These are phyloP conservation scores for Drosophila mercatorum DNA, from an alignment of 2,888 invertebrate species.

Conservation along the genomic window DNA sequence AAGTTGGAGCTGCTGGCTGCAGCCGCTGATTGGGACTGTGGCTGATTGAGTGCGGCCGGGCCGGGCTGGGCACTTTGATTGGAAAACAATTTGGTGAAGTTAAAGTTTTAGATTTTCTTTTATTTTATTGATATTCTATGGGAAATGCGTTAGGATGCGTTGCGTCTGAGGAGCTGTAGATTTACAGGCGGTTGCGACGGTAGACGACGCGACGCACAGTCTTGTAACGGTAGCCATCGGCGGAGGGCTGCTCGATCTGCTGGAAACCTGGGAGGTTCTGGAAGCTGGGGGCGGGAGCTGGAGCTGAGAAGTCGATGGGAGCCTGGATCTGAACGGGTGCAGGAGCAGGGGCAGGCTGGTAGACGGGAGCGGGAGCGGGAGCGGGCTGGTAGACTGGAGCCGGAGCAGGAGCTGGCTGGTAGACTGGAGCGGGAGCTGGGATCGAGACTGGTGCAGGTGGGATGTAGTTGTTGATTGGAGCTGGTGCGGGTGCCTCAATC, in stretches of 20 bases:
- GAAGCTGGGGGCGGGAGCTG: constrained; percentile 36
- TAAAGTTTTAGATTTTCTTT: constrained; percentile 54
- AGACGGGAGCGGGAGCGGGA: constrained; percentile 34
- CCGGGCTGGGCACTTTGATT: constrained; percentile 53
- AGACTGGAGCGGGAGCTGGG: constrained; percentile 35
- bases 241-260: constrained; percentile 72
- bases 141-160: constrained; percentile 59
- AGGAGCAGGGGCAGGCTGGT: constrained; percentile 56
- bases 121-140: constrained; percentile 43
- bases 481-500: constrained; percentile 20
- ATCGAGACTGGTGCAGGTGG: constrained; percentile 9
- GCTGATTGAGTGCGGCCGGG: constrained; percentile 57
- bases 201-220: constrained; percentile 79
- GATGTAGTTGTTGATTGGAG: constrained; percentile 19
- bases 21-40: constrained; percentile 41
- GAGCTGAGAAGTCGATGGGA: constrained; percentile 20
- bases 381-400: constrained; percentile 32
- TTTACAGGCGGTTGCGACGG: constrained; percentile 72
- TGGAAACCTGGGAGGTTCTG: constrained; percentile 54
- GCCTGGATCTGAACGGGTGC: constrained; percentile 50
- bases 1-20: constrained; percentile 39
- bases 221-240: constrained; percentile 80
- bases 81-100: constrained; percentile 71
- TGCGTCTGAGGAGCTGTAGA: not conserved
- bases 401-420: constrained; percentile 56